phyloP scores from a whole-genome alignment of 2,797 vertebrate species.

The Anabacerthia variegaticeps region DNA sequence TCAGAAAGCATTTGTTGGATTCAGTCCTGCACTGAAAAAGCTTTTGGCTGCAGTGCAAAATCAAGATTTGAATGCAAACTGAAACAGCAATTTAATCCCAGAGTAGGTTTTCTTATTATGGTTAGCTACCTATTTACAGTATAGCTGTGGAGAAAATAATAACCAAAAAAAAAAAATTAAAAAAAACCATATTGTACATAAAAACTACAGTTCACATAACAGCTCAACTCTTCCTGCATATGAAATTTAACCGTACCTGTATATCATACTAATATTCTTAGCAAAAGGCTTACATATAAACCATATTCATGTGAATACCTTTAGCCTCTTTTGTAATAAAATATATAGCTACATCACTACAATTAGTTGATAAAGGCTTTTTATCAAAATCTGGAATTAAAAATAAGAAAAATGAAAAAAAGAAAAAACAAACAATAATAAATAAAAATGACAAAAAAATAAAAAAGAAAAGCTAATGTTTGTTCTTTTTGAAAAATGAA shows the following conservation, averaged over 20 bases:
- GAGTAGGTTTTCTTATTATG: not conserved
- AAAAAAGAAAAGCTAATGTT: not conserved
- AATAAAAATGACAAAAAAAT: not conserved
- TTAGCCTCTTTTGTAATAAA: not conserved
- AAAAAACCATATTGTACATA: rapidly evolving
- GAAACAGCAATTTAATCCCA: not conserved
- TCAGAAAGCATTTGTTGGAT: not conserved
- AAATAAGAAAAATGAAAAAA: not conserved
- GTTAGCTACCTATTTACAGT: not conserved
- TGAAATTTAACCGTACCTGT: not conserved
- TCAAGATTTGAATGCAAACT: not conserved
- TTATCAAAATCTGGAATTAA: not conserved
- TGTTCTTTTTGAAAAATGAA: not conserved
- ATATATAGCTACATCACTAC: not conserved
- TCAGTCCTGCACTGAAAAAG: not conserved
- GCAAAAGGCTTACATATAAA: not conserved
- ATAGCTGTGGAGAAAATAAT: not conserved
- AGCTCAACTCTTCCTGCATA: not conserved
- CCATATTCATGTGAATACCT: not conserved
- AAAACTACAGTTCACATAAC: not conserved
- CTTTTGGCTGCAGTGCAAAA: not conserved
- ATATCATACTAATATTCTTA: not conserved
- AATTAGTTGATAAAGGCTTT: not conserved
- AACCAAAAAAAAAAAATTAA: not conserved
- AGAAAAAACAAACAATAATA: rapidly evolving